Evolutionary conservation across 1,140 invertebrate species (phyloP).

Genomic region (Cyrtorhinus lividipennis): DNA sequence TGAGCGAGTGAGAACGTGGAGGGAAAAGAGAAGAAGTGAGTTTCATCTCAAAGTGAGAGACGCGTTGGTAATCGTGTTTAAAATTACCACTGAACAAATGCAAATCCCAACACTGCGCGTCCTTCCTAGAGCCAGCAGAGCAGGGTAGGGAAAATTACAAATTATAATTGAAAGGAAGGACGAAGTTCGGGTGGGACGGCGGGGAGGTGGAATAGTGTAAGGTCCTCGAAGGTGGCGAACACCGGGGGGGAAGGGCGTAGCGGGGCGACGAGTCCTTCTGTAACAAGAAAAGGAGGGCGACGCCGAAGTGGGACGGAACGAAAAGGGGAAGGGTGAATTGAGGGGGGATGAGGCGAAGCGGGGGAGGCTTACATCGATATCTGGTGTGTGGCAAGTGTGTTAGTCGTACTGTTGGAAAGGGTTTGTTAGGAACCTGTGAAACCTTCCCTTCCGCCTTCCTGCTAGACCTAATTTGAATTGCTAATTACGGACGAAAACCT

Average conservation of each 20-base stretch:
- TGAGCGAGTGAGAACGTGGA: too few species aligned
- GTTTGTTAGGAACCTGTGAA: constrained; percentile 11
- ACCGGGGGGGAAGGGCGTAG: too few species aligned
- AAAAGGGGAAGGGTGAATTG: constrained; percentile 18
- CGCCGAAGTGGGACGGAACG: constrained; percentile 9
- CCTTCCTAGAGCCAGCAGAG: constrained; percentile 11
- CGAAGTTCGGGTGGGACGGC: too few species aligned
- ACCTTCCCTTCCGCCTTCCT: constrained; percentile 6
- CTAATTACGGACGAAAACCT: constrained; percentile 66
- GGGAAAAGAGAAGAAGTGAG: not conserved
- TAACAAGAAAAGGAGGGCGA: not conserved
- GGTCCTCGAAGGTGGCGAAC: too few species aligned
- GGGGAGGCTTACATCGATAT: constrained; percentile 19
- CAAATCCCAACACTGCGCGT: constrained; percentile 19
- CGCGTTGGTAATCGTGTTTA: constrained; percentile 14
- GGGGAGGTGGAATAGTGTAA: too few species aligned
- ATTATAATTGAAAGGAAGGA: constrained; percentile 24
- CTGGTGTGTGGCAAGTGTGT: constrained; percentile 18
- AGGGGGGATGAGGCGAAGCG: constrained; percentile 12
- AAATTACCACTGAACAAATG: constrained; percentile 15
- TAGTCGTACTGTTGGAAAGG: constrained; percentile 17
- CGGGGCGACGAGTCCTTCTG: not conserved
- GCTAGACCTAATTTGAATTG: constrained; percentile 74
- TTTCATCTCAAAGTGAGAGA: constrained; percentile 14
- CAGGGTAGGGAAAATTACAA: constrained; percentile 20